Evolutionary conservation across 2,113 vertebrate species (phyloP).

Genomic region (Takifugu flavidus): DNA sequence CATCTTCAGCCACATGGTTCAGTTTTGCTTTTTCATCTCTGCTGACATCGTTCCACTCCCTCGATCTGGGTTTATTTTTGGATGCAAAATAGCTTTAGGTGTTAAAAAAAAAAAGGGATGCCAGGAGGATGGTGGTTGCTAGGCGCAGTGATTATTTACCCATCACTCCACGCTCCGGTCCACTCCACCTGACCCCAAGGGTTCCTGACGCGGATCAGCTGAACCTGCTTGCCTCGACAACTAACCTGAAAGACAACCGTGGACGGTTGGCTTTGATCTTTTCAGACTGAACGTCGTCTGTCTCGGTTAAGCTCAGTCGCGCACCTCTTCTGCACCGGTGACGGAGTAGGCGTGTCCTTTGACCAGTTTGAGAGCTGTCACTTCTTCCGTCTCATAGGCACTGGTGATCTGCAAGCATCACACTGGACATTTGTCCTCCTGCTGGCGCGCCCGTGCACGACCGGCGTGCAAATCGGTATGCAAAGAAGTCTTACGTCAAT

Average conservation of each 20-base stretch:
- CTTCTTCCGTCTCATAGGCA: constrained; percentile 70
- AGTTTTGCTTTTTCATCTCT: constrained; percentile 69
- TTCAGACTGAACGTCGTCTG: background rate
- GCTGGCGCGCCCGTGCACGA: background rate
- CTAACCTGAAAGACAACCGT: constrained; percentile 34
- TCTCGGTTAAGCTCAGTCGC: background rate
- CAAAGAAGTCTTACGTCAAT: constrained; percentile 64
- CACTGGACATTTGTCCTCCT: background rate
- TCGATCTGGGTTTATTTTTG: constrained; percentile 65
- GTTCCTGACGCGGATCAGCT: constrained; percentile 74
- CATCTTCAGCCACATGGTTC: constrained; percentile 77
- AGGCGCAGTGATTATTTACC: constrained; percentile 58
- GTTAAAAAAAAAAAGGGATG: background rate
- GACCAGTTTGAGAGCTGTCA: constrained; percentile 81
- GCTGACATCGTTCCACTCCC: constrained; percentile 78
- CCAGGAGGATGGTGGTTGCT: background rate
- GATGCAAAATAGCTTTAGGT: background rate
- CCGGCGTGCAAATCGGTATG: constrained; percentile 10
- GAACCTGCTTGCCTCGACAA: constrained; percentile 18
- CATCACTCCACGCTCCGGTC: constrained; percentile 87
- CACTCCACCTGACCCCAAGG: constrained; percentile 90
- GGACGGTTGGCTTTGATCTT: background rate
- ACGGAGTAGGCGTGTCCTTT: constrained; percentile 87
- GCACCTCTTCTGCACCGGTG: constrained; percentile 81
- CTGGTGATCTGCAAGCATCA: constrained; percentile 58